Base-by-base conservation (phyloP, 2,113 vertebrate species). In the Boleophthalmus pectinirostris region DNA sequence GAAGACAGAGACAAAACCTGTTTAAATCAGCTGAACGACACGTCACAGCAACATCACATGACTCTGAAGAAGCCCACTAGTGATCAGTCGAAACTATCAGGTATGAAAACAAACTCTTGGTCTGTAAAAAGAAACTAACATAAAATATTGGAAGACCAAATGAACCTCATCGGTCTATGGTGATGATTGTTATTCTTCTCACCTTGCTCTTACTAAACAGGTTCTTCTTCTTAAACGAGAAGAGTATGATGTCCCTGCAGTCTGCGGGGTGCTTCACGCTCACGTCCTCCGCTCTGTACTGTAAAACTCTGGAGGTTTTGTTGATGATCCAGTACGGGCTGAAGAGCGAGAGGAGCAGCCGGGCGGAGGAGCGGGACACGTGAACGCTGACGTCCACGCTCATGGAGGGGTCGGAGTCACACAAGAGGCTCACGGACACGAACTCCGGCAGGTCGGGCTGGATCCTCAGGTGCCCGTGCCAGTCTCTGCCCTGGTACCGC, bases 291-390 rank as follows among this genome's bases (percentile, higher is more conserved):
- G 96, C 94, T n/a, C 85, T 83, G 89, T 99, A 99, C 89, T 97
- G 98, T 10, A 99, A 95, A 25, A 99, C 88, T 0, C 97, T 92
- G 0, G 94, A 95, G 0, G 98, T 99, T 85, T 97, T 98, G 88
- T 99, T 99, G 90, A 99, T 97, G 51, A 99, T 93, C 98, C 98
- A 99, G 43, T 98, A 99, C 0, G 98, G 97, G 56, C 97, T 97
- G 77, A 95, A 98, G 35, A 98, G 79, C 0, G 97, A 95, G 29
- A 98, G 75, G 70, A 96, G 72, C 73, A 95, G 43, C 0, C 85
- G 91, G 72, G 93, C 90, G 1, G 89, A 70, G 0, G 75, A n/a
- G 1, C 46, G 71, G 3, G 82, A 79, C 2, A 91, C 83, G 0
- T 99, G 96, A 2, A 98, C 2, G 6, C 88, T 93, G 65, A 98